Percentiles rank a stretch among this genome's conserved stretches.
phyloP scores from a whole-genome alignment of 2,888 invertebrate genomes.

The Chymomyza fuscimana region DNA sequence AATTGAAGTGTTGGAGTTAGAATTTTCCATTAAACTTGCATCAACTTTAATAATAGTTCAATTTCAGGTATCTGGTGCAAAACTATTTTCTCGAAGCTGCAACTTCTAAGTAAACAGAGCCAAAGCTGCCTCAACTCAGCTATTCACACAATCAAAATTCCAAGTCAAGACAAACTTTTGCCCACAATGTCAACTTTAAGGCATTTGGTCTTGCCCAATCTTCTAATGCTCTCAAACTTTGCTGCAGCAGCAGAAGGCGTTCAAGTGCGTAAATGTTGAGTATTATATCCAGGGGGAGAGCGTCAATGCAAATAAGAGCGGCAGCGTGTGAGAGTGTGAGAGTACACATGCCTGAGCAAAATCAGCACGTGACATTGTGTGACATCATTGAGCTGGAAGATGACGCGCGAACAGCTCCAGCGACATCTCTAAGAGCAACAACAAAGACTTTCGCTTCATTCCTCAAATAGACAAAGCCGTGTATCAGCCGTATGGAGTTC shows the following conservation, averaged over 20 bases:
- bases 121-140: neutral
- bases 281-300: slow-evolving; percentile 39
- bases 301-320: neutral
- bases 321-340: neutral
- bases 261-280: slow-evolving; percentile 68
- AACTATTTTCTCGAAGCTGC: neutral
- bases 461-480: slow-evolving; percentile 53
- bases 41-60: too few species aligned
- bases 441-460: slow-evolving; percentile 61
- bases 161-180: neutral
- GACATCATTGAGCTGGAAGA: slow-evolving; percentile 73
- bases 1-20: too few species aligned
- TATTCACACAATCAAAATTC: neutral
- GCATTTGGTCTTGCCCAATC: neutral
- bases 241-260: slow-evolving; percentile 36
- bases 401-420: slow-evolving; percentile 50
- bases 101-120: neutral
- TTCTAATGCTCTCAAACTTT: neutral
- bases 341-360: slow-evolving; percentile 34
- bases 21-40: too few species aligned
- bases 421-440: slow-evolving; percentile 24
- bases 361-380: slow-evolving; percentile 72
- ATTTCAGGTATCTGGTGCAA: too few species aligned
- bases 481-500: slow-evolving; percentile 21
- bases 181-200: neutral